Percentiles rank a stretch among this genome's conserved stretches.
These are phyloP conservation scores for Gallirallus australis DNA, from an alignment of 2,797 vertebrate genomes.

Conservation along the genomic window DNA sequence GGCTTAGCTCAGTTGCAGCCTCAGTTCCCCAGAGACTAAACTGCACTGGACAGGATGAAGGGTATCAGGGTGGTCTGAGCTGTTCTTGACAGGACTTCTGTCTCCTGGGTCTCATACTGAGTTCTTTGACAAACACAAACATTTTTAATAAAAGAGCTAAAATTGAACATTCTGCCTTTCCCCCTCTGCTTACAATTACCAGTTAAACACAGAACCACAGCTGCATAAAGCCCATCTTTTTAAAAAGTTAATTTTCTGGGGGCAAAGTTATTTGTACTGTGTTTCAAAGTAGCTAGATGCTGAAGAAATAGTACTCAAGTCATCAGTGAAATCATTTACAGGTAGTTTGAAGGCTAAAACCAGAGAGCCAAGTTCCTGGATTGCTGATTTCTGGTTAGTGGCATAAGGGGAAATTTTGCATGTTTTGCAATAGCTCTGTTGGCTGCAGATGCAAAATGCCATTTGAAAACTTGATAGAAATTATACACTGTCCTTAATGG, in stretches of 20 bases:
- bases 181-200: neutral
- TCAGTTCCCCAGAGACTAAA: neutral
- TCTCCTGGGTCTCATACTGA: neutral
- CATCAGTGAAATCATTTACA: neutral
- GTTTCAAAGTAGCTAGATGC: neutral
- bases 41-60: neutral
- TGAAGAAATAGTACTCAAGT: neutral
- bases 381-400: conserved; percentile 7
- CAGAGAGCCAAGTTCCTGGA: neutral
- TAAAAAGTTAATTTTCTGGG: neutral
- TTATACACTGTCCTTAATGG: neutral
- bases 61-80: conserved; percentile 17
- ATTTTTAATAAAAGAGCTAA: neutral
- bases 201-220: neutral
- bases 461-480: neutral
- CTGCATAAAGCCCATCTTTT: fast-evolving
- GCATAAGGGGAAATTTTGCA: neutral
- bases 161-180: neutral
- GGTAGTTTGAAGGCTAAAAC: neutral
- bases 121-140: neutral
- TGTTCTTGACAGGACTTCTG: neutral
- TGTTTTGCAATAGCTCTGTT: neutral
- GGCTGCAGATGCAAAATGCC: conserved; percentile 17
- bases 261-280: neutral
- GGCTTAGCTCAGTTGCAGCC: neutral